Evolutionary conservation across 2,797 vertebrate species (phyloP).

Genomic region (Siniperca undulata): DNA sequence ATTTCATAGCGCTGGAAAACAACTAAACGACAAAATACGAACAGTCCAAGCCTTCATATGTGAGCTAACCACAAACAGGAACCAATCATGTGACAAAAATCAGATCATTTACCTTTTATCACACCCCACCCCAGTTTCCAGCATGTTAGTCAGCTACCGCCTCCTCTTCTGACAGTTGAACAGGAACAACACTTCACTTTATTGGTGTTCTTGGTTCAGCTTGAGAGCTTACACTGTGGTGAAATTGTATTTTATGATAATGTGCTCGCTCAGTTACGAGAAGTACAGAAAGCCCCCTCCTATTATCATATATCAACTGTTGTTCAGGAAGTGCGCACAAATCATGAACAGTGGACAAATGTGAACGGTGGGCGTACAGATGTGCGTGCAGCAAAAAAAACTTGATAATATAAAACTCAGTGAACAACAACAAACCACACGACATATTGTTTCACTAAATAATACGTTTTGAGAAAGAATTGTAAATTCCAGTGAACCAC

Average conservation of each 20-base stretch:
- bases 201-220: accelerated
- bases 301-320: too few species aligned
- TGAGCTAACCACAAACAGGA: background rate
- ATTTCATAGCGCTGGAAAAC: slow-evolving; percentile 13
- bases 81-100: slow-evolving; percentile 59
- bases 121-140: background rate
- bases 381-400: background rate
- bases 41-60: background rate
- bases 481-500: background rate
- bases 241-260: accelerated
- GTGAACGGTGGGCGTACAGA: background rate
- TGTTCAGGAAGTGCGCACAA: slow-evolving; percentile 62
- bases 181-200: background rate
- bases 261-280: background rate
- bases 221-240: too few species aligned
- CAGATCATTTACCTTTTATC: slow-evolving; percentile 43
- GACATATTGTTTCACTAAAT: accelerated
- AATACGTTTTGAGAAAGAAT: accelerated
- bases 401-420: accelerated
- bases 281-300: background rate
- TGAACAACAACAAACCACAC: accelerated
- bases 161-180: background rate
- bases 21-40: background rate
- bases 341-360: background rate
- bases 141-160: background rate